phyloP scores from a whole-genome alignment of 2,797 vertebrate species.

The Acanthornis magna region DNA sequence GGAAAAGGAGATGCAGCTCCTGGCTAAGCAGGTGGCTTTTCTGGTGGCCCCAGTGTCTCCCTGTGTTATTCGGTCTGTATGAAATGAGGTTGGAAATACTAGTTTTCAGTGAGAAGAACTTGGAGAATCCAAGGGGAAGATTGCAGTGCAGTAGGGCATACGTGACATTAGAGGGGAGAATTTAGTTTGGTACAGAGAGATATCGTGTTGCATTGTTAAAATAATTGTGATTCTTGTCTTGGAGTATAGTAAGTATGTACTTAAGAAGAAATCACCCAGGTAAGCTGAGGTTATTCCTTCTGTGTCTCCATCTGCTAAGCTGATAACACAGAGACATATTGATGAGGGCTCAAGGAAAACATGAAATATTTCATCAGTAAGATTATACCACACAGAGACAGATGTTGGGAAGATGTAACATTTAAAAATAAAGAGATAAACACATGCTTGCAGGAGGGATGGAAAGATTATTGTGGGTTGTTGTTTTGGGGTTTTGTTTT shows the following conservation, averaged over 20 bases:
- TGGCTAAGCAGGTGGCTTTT: background rate
- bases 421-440: slow-evolving; percentile 85
- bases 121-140: background rate
- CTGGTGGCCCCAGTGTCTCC: background rate
- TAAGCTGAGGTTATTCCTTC: slow-evolving; percentile 76
- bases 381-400: slow-evolving; percentile 85
- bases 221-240: background rate
- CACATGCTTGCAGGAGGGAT: slow-evolving; percentile 76
- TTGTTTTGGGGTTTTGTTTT: background rate
- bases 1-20: background rate
- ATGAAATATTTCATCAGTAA: slow-evolving; percentile 85
- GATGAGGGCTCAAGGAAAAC: slow-evolving; percentile 84
- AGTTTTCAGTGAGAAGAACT: background rate
- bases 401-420: slow-evolving; percentile 84
- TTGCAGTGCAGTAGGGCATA: background rate
- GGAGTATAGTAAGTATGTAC: background rate
- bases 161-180: background rate
- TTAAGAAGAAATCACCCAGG: slow-evolving; percentile 70
- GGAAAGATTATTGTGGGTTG: slow-evolving; percentile 59
- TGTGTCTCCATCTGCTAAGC: slow-evolving; percentile 78
- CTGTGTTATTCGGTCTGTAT: background rate
- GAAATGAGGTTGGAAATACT: background rate
- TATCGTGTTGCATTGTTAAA: background rate
- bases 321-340: slow-evolving; percentile 83
- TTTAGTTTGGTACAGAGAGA: background rate